Evolutionary conservation across 2,888 invertebrate species (phyloP).

Genomic region (Meiosimyza platycephala): DNA sequence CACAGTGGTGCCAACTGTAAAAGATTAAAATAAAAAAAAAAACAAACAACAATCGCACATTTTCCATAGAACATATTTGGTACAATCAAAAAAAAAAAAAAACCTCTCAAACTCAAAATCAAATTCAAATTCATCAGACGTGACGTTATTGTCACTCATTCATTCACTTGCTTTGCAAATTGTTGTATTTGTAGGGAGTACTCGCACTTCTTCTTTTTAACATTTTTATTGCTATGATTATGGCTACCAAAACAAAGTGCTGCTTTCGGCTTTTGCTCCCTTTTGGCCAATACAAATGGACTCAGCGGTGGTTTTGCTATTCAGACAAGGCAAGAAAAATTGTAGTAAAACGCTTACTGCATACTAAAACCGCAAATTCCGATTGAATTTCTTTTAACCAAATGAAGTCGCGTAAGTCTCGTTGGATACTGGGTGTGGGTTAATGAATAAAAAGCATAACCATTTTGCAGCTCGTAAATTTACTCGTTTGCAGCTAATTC

Average conservation of each 20-base stretch:
- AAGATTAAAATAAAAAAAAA: no score
- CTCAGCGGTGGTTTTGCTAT: neutral
- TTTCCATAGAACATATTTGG: no score
- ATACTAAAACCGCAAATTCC: constrained; percentile 56
- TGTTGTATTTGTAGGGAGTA: constrained; percentile 9
- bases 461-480: constrained; percentile 9
- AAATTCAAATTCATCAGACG: constrained; percentile 39
- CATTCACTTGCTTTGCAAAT: constrained; percentile 25
- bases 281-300: constrained; percentile 45
- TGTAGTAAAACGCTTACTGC: constrained; percentile 61
- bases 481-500: constrained; percentile 15
- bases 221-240: constrained; percentile 27
- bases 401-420: no score
- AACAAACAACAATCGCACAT: no score
- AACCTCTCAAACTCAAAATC: neutral
- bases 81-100: neutral
- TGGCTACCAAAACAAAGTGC: constrained; percentile 19
- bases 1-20: no score
- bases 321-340: constrained; percentile 58
- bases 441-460: neutral
- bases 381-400: constrained; percentile 52
- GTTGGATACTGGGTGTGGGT: no score
- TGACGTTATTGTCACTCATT: constrained; percentile 17
- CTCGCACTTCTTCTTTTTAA: constrained; percentile 12
- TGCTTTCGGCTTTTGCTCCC: constrained; percentile 36